phyloP scores from a whole-genome alignment of 2,888 invertebrate genomes.

The Teinopalpus imperialis region DNA sequence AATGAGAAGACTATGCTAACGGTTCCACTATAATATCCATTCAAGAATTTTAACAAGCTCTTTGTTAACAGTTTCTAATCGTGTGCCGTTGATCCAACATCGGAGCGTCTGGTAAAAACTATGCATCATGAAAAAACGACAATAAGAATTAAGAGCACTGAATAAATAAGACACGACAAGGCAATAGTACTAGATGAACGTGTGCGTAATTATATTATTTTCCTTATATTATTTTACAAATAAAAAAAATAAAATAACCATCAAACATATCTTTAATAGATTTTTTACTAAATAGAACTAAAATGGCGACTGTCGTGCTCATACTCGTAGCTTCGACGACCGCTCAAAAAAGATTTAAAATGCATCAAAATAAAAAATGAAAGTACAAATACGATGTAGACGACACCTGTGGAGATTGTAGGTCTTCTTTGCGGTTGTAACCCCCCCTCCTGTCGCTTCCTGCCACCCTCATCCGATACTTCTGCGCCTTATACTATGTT shows the following conservation, averaged over 20 bases:
- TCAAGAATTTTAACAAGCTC: constrained; percentile 76
- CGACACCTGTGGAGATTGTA: constrained; percentile 72
- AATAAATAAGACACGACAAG: constrained; percentile 3
- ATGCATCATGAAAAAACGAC: constrained; percentile 9
- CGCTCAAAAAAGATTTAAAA: constrained; percentile 28
- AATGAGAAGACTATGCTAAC: constrained; percentile 43
- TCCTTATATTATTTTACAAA: no score
- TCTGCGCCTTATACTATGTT: constrained; percentile 20
- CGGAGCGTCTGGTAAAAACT: constrained; percentile 30
- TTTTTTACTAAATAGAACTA: constrained; percentile 11
- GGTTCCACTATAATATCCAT: constrained; percentile 32
- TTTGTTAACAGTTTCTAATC: constrained; percentile 57
- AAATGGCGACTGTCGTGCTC: neutral
- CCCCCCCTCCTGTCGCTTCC: constrained; percentile 28
- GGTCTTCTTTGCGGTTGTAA: constrained; percentile 71
- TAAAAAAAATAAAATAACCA: no score
- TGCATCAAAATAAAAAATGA: constrained; percentile 50
- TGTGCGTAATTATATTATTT: no score
- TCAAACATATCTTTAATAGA: no score
- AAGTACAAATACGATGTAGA: constrained; percentile 55
- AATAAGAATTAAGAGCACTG: constrained; percentile 4
- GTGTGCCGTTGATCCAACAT: constrained; percentile 33
- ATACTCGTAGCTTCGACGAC: no score
- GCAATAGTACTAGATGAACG: neutral
- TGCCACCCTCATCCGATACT: constrained; percentile 33